Percentiles rank a stretch among this genome's conserved stretches.
phyloP scores from a whole-genome alignment of 2,888 invertebrate species.

The Helicoverpa assulta region DNA sequence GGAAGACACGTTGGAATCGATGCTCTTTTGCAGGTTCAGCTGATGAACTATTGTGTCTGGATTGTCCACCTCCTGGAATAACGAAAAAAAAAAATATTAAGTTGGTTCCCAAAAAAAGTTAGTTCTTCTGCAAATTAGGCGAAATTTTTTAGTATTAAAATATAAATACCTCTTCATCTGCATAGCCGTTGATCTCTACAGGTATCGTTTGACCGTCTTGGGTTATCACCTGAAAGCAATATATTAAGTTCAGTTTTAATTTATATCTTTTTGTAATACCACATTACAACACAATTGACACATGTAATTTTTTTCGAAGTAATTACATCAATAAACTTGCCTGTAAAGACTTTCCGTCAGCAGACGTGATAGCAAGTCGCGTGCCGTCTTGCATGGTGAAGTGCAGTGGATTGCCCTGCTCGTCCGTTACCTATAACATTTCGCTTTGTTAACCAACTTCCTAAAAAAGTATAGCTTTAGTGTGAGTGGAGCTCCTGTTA shows the following conservation, averaged over 20 bases:
- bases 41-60: slow-evolving; percentile 72
- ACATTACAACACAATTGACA: too few relatives aligned
- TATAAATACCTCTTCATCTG: slow-evolving; percentile 74
- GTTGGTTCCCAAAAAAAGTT: too few relatives aligned
- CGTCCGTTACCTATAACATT: slow-evolving; percentile 90
- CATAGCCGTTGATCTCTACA: slow-evolving; percentile 84
- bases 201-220: slow-evolving; percentile 89
- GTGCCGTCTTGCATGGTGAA: slow-evolving; percentile 93
- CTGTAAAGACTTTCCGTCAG: slow-evolving; percentile 87
- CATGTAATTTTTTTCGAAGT: too few relatives aligned
- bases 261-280: too few relatives aligned
- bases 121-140: background rate
- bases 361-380: slow-evolving; percentile 91
- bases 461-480: too few relatives aligned
- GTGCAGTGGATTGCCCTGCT: slow-evolving; percentile 92
- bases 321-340: slow-evolving; percentile 58
- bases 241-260: background rate
- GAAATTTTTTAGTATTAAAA: background rate
- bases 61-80: slow-evolving; percentile 67
- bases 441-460: too few relatives aligned
- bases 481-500: too few relatives aligned
- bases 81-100: background rate
- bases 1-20: slow-evolving; percentile 63
- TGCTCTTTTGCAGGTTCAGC: slow-evolving; percentile 70
- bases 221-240: slow-evolving; percentile 82